Percentiles rank a stretch among this genome's conserved stretches.
Conservation (phyloP, 2,888 invertebrate genomes). For the Cerceris ruficornis region DNA sequence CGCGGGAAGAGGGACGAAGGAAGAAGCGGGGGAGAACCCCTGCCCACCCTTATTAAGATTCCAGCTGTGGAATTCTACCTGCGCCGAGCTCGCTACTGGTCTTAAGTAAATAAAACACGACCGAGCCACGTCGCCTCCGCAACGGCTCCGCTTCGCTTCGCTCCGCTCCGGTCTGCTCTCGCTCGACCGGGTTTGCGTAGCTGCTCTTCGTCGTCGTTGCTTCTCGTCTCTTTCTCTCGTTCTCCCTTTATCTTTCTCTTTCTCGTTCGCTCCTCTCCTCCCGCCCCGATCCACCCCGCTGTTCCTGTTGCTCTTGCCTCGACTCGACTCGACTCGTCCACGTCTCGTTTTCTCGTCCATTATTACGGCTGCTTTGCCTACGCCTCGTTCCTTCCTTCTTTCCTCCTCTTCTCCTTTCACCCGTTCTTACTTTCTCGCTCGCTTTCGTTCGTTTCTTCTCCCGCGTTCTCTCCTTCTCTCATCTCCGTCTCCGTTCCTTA, state of each 20-base stretch:
- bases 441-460: background rate
- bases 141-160: constrained; percentile 50
- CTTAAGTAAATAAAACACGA: constrained; percentile 82
- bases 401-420: constrained; percentile 27
- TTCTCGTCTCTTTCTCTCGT: constrained; percentile 31
- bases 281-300: constrained; percentile 22
- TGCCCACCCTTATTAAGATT: constrained; percentile 81
- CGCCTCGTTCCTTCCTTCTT: constrained; percentile 55
- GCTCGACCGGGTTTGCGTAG: constrained; percentile 48
- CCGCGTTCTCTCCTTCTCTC: constrained; percentile 1
- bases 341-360: constrained; percentile 72
- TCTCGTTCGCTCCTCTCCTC: constrained; percentile 21
- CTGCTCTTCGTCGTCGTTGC: constrained; percentile 57
- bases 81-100: constrained; percentile 80
- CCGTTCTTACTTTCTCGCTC: constrained; percentile 15
- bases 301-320: constrained; percentile 36
- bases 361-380: constrained; percentile 75
- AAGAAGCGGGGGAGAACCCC: constrained; percentile 74
- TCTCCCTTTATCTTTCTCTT: constrained; percentile 23
- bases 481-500: background rate
- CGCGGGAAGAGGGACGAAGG: constrained; percentile 12
- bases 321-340: constrained; percentile 56
- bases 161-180: constrained; percentile 34
- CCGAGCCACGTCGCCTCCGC: constrained; percentile 75
- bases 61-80: constrained; percentile 81